Evolutionary conservation across 2,113 vertebrate species (phyloP).

Genomic region (Sinocyclocheilus maitianheensis): DNA sequence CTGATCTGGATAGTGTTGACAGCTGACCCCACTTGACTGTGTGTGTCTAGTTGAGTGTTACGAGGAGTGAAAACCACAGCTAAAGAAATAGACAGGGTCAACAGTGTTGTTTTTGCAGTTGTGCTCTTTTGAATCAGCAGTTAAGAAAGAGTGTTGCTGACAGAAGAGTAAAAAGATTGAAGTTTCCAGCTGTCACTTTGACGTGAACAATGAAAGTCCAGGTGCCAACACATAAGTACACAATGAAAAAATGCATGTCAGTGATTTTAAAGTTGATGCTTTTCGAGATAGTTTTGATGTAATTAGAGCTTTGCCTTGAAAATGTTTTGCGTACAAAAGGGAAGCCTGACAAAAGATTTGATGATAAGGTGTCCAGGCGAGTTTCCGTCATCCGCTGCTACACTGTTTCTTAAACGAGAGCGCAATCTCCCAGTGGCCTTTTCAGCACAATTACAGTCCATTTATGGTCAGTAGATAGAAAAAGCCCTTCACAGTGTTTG

Average conservation of each 20-base stretch:
- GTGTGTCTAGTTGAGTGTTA: background rate
- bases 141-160: background rate
- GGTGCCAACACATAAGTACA: background rate
- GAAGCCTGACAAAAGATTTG: background rate
- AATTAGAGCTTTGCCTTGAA: background rate
- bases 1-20: slow-evolving; percentile 12
- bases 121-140: background rate
- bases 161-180: background rate
- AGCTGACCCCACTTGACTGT: slow-evolving; percentile 32
- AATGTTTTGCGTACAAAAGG: background rate
- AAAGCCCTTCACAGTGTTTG: background rate
- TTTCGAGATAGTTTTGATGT: background rate
- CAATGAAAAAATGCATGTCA: background rate
- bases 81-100: slow-evolving; percentile 36
- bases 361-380: background rate
- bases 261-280: background rate
- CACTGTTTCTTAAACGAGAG: background rate
- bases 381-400: background rate
- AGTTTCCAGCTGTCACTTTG: background rate
- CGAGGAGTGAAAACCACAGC: background rate
- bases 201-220: background rate
- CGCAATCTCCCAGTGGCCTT: background rate
- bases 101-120: background rate
- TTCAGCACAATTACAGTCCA: slow-evolving; percentile 7
- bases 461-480: background rate